A percentile compares a stretch with the other conserved stretches of the same genome.
Conservation (phyloP, 2,113 vertebrate species). For the Coryphaenoides rupestris region DNA sequence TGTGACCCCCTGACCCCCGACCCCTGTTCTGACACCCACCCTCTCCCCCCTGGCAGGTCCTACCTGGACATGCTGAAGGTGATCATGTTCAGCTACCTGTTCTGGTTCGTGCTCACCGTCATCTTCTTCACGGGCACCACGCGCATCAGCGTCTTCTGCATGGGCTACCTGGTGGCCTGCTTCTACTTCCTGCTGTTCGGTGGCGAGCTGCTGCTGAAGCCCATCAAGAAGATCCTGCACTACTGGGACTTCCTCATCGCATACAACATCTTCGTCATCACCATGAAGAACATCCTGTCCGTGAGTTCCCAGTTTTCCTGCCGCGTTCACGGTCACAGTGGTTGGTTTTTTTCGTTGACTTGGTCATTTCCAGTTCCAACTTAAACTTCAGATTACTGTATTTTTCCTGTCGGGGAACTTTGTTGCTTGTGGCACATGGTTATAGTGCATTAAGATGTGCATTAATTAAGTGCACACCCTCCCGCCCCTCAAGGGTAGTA, state of each 20-base stretch:
- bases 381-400: too few species aligned
- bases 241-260: conserved; percentile 99
- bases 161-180: conserved; percentile 97
- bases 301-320: too few species aligned
- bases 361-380: too few species aligned
- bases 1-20: background rate
- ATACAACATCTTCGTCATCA: conserved; percentile 98
- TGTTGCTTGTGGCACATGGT: too few species aligned
- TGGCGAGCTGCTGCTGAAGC: conserved; percentile 89
- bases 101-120: conserved; percentile 98
- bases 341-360: too few species aligned
- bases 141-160: conserved; percentile 96
- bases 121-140: conserved; percentile 98
- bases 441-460: too few species aligned
- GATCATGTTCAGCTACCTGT: conserved; percentile 95
- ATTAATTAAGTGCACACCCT: too few species aligned
- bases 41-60: conserved; percentile 71
- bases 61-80: conserved; percentile 99
- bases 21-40: background rate
- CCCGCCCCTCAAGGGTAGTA: too few species aligned
- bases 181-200: conserved; percentile 99
- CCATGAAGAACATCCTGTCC: conserved; percentile 91
- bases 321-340: too few species aligned
- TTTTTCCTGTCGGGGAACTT: too few species aligned
- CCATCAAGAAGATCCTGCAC: conserved; percentile 91